Evolutionary conservation across 2,113 vertebrate species (phyloP).

Genomic region (Rattus rattus): DNA sequence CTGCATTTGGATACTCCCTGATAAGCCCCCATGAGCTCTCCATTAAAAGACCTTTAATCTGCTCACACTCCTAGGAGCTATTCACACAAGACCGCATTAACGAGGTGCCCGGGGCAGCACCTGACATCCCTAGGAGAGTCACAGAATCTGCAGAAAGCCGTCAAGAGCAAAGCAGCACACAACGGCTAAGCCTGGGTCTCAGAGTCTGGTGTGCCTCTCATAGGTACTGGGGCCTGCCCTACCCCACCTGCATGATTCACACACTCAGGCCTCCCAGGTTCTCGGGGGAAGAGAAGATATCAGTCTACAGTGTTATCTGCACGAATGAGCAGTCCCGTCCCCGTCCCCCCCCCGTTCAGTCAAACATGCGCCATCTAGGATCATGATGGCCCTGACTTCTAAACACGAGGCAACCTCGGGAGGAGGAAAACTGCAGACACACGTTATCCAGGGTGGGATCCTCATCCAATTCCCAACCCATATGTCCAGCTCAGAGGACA

Average conservation of each 20-base stretch:
- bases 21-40: background rate
- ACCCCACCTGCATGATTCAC: fast-evolving
- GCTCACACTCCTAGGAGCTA: background rate
- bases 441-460: background rate
- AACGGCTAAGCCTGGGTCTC: background rate
- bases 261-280: background rate
- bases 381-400: background rate
- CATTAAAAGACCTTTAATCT: background rate
- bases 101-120: background rate
- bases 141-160: background rate
- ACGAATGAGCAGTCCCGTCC: background rate
- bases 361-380: background rate
- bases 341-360: background rate
- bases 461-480: background rate
- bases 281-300: background rate
- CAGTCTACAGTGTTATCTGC: too few species aligned
- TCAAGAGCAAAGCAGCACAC: background rate
- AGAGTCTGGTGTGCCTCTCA: background rate
- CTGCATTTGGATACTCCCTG: too few species aligned
- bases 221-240: fast-evolving
- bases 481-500: background rate
- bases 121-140: background rate
- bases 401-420: fast-evolving
- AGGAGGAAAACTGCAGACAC: background rate
- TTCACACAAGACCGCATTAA: background rate